Base-by-base conservation (phyloP, 2,888 invertebrate genomes). In the Yponomeuta plumbellus region DNA sequence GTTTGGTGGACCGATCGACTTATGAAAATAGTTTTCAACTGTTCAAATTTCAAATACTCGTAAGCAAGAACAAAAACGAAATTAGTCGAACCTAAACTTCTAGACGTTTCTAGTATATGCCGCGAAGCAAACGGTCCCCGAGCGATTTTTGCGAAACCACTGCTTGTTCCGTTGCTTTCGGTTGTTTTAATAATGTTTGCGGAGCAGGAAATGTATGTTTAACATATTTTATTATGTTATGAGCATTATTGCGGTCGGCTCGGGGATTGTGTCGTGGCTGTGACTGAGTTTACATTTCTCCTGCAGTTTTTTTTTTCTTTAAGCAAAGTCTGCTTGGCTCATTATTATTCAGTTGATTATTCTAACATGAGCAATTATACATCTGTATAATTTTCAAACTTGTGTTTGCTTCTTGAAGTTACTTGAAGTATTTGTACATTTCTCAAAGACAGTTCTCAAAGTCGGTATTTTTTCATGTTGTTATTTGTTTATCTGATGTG, bases 141-240 rank as follows among this genome's bases (percentile, higher is more conserved):
- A 52, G 44, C 44, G 44, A 52, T 52, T 52, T 52, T 52, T 52
- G 44, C 44, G 44, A 52, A 52, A 52, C 44, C 44, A 52, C 44
- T 52, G 44, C 44, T 52, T 52, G 44, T 13, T 17, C 44, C 17
- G 44, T 13, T 52, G 44, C 44, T 52, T 52, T 52, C 44, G 44
- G 44, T 52, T 52, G 44, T 52, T 52, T 52, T 52, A 52, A 52
- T 52, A 52, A 52, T 52, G 44, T 52, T 52, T 52, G 44, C 17
- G 44, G 44, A 52, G 44, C 44, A 13, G 17, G 44, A 52, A 17
- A 52, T 52, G 44, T 52, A 52, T 52, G 44, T 52, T 52, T 52
- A 52, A 52, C 44, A 52, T 52, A 52, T 52, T 52, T 52, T 52
- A 52, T 52, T 52, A 17, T 52, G 44, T 52, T 52, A 52, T 52